Evolutionary conservation across 2,797 vertebrate genomes (phyloP), one percentile per base, ranked within the genome.

Genomic region (Manis pentadactyla): DNA sequence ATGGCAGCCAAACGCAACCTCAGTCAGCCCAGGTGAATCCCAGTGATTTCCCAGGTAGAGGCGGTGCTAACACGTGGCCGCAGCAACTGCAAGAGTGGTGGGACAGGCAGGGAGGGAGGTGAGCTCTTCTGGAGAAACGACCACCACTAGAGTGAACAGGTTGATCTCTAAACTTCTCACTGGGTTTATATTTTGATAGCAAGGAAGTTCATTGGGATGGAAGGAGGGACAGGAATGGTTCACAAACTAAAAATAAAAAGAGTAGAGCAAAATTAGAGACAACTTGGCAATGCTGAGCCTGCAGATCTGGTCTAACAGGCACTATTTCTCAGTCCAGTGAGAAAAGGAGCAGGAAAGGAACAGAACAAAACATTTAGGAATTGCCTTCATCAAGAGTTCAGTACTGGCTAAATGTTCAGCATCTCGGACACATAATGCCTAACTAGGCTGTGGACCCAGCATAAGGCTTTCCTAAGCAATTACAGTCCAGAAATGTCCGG

Each of bases 1-100:
- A 93, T 0, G 27, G 94, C 95, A 95, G 78, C 82, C 96, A 89
- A 93, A 97, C 87, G 63, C 90, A 96, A 73, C 93, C 74, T 90
- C 37, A 0, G 90, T 68, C 46, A 31, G 85, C 95, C 68, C 25
- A 71, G 93, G 94, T 86, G 94, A 94, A 95, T 95, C 94, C 94
- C 97, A 83, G 63, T 1, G 57, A 95, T 94, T 93, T 83, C 61
- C 42, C 25, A 19, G 82, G 81, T 3, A 13, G 46, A 31, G 59
- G 21, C 27, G 46, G 21, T 7, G 1, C 79, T 90, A 73, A 66
- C 53, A 2, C 10, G 46, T 46, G 46, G 46, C 46, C 46, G 46
- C 46, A 46, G 46, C 46, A 46, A 46, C 46, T 46, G 46, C 46
- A 46, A 17, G 82, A 64, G 0, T 18, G 34, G 14, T 18, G 46